Evolutionary conservation across 1,140 invertebrate genomes (phyloP).

Genomic region (Nephila pilipes): DNA sequence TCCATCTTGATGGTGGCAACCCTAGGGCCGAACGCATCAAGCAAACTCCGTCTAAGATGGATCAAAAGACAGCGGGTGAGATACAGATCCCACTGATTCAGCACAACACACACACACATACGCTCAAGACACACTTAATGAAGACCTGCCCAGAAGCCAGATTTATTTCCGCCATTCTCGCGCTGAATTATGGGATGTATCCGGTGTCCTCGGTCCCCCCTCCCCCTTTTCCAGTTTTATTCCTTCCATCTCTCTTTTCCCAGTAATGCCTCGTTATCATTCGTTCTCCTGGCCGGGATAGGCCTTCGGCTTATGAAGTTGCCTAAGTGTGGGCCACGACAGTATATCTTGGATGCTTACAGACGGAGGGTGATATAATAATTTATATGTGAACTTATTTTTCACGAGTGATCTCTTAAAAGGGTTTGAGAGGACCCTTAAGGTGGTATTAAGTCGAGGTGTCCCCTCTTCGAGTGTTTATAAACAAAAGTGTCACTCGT

Average conservation of each 20-base stretch:
- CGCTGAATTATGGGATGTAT: constrained; percentile 75
- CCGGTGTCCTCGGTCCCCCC: constrained; percentile 64
- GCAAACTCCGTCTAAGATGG: constrained; percentile 66
- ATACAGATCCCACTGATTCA: constrained; percentile 73
- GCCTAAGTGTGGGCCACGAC: constrained; percentile 30
- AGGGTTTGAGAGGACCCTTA: constrained; percentile 46
- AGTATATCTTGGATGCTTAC: constrained; percentile 7
- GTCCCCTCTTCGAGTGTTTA: constrained; percentile 33
- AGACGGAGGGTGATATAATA: constrained; percentile 35
- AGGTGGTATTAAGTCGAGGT: constrained; percentile 19
- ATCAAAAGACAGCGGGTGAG: constrained; percentile 71
- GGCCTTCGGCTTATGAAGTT: constrained; percentile 56
- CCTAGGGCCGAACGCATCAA: constrained; percentile 61
- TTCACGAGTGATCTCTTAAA: constrained; percentile 65
- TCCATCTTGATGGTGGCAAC: neutral
- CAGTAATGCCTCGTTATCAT: constrained; percentile 67
- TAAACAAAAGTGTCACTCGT: constrained; percentile 17
- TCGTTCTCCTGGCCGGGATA: constrained; percentile 41
- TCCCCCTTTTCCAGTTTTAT: constrained; percentile 61
- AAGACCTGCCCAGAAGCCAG: constrained; percentile 75
- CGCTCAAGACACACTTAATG: constrained; percentile 72
- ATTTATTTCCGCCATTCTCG: constrained; percentile 76
- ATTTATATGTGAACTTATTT: constrained; percentile 58
- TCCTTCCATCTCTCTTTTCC: constrained; percentile 54
- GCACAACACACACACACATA: constrained; percentile 53